Conservation (phyloP, 2,888 invertebrate species). For the Venusia cambrica region DNA sequence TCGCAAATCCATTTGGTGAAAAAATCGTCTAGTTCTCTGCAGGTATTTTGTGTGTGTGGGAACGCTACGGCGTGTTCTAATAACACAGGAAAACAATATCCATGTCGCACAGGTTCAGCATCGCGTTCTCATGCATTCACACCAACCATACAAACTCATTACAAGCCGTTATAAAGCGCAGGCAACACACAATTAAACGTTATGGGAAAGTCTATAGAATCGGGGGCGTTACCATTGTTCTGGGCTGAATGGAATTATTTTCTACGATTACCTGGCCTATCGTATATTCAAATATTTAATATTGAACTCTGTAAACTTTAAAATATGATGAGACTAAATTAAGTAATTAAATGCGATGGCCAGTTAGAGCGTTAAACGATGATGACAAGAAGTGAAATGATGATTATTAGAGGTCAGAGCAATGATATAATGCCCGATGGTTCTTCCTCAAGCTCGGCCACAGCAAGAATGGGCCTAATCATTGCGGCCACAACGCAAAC, state of each 20-base stretch:
- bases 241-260: slow-evolving; percentile 17
- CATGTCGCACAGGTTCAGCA: slow-evolving; percentile 27
- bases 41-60: slow-evolving; percentile 10
- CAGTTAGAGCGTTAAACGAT: too few relatives aligned
- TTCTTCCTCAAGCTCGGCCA: too few relatives aligned
- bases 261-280: slow-evolving; percentile 5
- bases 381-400: too few relatives aligned
- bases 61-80: slow-evolving; percentile 18
- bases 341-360: too few relatives aligned
- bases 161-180: slow-evolving; percentile 37
- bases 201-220: slow-evolving; percentile 46
- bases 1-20: too few relatives aligned
- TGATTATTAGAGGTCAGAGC: too few relatives aligned
- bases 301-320: slow-evolving; percentile 2
- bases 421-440: too few relatives aligned
- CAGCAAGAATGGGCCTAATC: too few relatives aligned
- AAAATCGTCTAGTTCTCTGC: not conserved
- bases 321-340: not conserved
- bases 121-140: slow-evolving; percentile 21
- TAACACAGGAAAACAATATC: slow-evolving; percentile 25
- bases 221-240: slow-evolving; percentile 40
- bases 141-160: slow-evolving; percentile 16
- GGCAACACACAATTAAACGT: slow-evolving; percentile 42
- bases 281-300: not conserved
- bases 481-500: too few relatives aligned